Evolutionary conservation across 2,113 vertebrate species (phyloP).

Genomic region (Pseudorhombus dupliciocellatus): DNA sequence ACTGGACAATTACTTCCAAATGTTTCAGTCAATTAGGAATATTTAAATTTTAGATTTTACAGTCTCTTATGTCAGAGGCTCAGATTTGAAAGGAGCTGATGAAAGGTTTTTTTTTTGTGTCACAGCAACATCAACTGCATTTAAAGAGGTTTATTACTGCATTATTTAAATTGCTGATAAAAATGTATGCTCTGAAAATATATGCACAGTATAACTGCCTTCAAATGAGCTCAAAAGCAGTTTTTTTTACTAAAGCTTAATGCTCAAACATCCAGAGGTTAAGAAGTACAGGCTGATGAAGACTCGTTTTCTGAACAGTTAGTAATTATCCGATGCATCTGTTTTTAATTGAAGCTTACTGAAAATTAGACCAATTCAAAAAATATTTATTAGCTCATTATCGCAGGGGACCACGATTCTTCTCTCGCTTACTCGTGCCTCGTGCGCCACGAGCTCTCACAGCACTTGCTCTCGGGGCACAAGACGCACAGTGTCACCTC

Average conservation of each 20-base stretch:
- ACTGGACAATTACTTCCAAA: not conserved
- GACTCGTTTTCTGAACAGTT: not conserved
- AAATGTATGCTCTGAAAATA: too few species aligned
- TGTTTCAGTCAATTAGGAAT: not conserved
- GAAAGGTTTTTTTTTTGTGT: too few species aligned
- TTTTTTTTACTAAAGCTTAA: not conserved
- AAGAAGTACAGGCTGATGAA: not conserved
- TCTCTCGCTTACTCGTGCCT: not conserved
- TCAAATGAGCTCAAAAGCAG: not conserved
- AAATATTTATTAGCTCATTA: slow-evolving; percentile 3
- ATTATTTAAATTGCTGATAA: too few species aligned
- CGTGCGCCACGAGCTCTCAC: not conserved
- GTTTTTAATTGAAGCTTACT: not conserved
- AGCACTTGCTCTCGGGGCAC: slow-evolving; percentile 48
- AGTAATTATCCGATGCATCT: not conserved
- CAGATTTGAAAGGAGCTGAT: too few species aligned
- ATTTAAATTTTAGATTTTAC: not conserved
- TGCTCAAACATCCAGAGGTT: slow-evolving; percentile 6
- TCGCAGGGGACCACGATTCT: not conserved
- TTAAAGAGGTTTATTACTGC: not conserved
- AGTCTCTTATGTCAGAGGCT: too few species aligned
- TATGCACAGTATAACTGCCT: not conserved
- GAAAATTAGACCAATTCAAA: not conserved
- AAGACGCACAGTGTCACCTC: slow-evolving; percentile 47
- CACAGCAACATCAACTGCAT: not conserved